A percentile compares a stretch with the other conserved stretches of the same genome.
These are phyloP conservation scores for Chauna torquata DNA, from an alignment of 2,113 vertebrate species.

Conservation along the genomic window DNA sequence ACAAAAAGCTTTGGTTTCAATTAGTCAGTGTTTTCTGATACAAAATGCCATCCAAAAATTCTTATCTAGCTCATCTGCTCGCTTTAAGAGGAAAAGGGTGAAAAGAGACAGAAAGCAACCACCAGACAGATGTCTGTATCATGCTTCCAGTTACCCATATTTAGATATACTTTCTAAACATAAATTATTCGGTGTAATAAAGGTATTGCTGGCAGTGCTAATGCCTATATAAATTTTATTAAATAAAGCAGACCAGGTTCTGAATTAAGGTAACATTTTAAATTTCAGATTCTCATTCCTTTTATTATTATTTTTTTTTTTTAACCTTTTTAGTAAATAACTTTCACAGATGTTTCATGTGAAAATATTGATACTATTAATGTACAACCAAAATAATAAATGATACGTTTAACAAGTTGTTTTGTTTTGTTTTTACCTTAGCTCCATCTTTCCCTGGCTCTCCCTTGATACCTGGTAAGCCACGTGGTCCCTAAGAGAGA, in stretches of 20 bases:
- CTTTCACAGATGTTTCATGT: background rate
- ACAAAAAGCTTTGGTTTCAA: background rate
- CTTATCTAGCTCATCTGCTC: background rate
- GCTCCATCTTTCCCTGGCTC: conserved; percentile 85
- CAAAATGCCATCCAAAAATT: background rate
- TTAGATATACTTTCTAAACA: background rate
- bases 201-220: background rate
- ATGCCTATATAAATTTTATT: background rate
- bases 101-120: background rate
- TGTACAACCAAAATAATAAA: background rate
- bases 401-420: background rate
- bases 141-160: background rate
- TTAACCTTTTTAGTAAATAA: no score
- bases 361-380: background rate
- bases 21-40: background rate
- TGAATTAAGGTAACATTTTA: background rate
- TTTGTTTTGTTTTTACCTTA: conserved; percentile 77
- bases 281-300: background rate
- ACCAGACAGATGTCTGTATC: background rate
- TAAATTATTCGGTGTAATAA: background rate
- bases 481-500: conserved; percentile 82
- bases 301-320: no score
- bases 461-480: conserved; percentile 87
- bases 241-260: background rate
- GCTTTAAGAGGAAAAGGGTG: background rate